A percentile compares a stretch with the other conserved stretches of the same genome.
Evolutionary conservation across 1,140 invertebrate species (phyloP).

Genomic region (Euura saliciscinereae): DNA sequence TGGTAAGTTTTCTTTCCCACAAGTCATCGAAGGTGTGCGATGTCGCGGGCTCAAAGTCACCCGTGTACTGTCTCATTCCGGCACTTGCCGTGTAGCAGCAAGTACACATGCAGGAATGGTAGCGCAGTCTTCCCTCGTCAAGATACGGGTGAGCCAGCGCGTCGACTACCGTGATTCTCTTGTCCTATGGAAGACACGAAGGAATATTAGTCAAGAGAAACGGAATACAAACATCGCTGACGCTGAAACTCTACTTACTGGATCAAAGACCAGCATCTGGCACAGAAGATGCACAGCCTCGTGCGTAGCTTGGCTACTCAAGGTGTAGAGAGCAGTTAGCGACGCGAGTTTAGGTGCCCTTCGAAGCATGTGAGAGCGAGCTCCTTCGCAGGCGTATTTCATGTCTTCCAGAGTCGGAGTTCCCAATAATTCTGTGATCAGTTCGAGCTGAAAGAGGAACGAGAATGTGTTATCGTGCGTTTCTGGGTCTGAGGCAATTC

Average conservation of each 20-base stretch:
- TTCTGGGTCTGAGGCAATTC: conserved; percentile 3
- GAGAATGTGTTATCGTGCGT: not conserved
- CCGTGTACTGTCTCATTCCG: conserved; percentile 84
- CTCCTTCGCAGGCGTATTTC: conserved; percentile 95
- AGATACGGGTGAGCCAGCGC: conserved; percentile 96
- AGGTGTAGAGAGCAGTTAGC: conserved; percentile 88
- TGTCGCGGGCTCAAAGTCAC: conserved; percentile 92
- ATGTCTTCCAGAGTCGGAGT: conserved; percentile 97
- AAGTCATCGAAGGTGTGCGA: conserved; percentile 88
- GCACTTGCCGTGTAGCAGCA: conserved; percentile 87
- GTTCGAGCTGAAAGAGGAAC: conserved; percentile 77
- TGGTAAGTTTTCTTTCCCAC: conserved; percentile 93
- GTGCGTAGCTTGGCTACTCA: conserved; percentile 91
- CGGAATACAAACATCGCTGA: too few species aligned
- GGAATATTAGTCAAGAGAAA: not conserved
- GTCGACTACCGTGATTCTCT: conserved; percentile 92
- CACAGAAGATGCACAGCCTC: conserved; percentile 98
- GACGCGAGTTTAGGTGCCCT: conserved; percentile 88
- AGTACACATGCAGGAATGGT: conserved; percentile 99
- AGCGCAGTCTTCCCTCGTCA: conserved; percentile 95
- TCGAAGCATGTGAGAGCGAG: conserved; percentile 90
- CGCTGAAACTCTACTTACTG: conserved; percentile 68
- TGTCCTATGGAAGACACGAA: conserved; percentile 69
- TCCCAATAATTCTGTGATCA: conserved; percentile 96
- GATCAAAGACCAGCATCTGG: conserved; percentile 98